Evolutionary conservation across 2,888 invertebrate species (phyloP), one percentile per base, ranked within the genome.

Genomic region (Asteroscopus sphinx): DNA sequence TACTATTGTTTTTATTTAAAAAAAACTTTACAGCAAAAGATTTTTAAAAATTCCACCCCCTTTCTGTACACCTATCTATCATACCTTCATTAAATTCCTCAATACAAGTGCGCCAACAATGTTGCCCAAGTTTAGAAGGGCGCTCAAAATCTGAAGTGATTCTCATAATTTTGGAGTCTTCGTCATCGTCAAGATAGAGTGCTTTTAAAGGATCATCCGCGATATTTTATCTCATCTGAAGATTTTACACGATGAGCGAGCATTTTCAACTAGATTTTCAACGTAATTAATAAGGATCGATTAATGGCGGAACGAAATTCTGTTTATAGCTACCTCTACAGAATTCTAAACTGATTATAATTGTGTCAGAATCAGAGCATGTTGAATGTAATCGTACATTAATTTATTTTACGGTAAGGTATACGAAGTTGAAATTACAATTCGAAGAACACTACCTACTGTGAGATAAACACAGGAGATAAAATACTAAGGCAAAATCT

Each of bases 131-230:
- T 46, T n/a, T 40, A 54, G 53, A 54, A 73, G 64, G 25, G 52
- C 32, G 36, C 71, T 68, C 33, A 6, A 55, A 44, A 25, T 25
- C 37, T 55, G 13, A 39, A 73, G 71, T 65, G 74, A 65, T 63
- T 73, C 71, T 73, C 60, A 58, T 54, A 68, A 71, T 71, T 63
- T 47, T 15, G 32, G 41, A 58, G 53, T 62, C 64, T 57, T 45
- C 42, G 58, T 62, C 73, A 60, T 51, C 54, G 55, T 48, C 59
- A 58, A 39, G 49, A 21, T 61, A 37, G 64, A 68, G 64, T 73
- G 60, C 55, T 55, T 30, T 17, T 45, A 54, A 73, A 58, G 62
- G 35, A 32, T 46, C 61, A 47, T 49, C 33, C 41, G 49, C 53
- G 55, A 66, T 62, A 67, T 67, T 72, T 68, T 62, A 71, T 54